Base-by-base conservation (phyloP, 23 tunicate species). In the Styela clava region DNA sequence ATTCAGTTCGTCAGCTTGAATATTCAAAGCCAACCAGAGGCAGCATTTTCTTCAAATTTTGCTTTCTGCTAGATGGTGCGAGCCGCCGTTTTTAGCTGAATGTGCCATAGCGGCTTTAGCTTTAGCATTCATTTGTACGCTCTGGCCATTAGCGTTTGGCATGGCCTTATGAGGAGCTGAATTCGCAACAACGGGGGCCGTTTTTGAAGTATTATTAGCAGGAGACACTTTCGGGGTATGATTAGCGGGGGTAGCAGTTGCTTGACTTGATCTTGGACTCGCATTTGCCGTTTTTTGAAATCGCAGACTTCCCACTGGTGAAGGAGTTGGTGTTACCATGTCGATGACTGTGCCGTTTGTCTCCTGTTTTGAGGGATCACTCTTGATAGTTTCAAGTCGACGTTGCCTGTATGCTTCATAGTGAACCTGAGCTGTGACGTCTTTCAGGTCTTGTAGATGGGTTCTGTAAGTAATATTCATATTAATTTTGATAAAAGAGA, bases 391-490 rank as follows among this genome's bases (percentile, higher is more conserved):
- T 78, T 93, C 91, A 34, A 94, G 86, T 21, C 91, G 86, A 65
- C 80, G 83, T 81, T 88, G 95, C 27, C 98, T 88, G 86, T 88
- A 94, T 2, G 83, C 28, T 74, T 94, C 98, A 88, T 94, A 94
- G 86, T 94, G 94, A 61, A 94, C 95, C 72, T 89, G 91, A 2
- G 98, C 90, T 0, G 98, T 94, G 32, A 91, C 91, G 44, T 94
- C 98, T 79, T 88, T 89, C 62, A 94, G 74, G 72, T 94, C 98
- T 85, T 94, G 98, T 62, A 93, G 88, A 70, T 93, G 88, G 2
- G 98, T 93, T 37, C 98, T 93, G 77, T 28, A 81, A 67, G 63
- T 2, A 77, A 74, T 44, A 12, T 44, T 5, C 12, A 12, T 44
- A n/a, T n/a, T n/a, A n/a, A n/a, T n/a, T 26, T 63, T 23, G 16